Percentiles rank a stretch among this genome's conserved stretches.
phyloP scores from a whole-genome alignment of 1,140 invertebrate species.

The Tachypleus tridentatus region DNA sequence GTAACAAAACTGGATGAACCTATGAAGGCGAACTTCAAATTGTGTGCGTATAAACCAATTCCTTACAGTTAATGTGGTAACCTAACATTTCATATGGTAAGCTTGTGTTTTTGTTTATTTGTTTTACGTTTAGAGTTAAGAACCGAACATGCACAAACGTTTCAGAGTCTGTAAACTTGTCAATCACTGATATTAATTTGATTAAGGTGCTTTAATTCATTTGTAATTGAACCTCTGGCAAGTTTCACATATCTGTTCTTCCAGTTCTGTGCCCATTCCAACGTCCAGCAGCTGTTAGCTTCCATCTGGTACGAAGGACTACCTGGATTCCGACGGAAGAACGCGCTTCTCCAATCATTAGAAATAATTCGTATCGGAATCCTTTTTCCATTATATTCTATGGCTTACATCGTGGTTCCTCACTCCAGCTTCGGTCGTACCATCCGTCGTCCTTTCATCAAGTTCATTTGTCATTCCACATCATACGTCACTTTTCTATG shows the following conservation, averaged over 20 bases:
- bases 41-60: too few species aligned
- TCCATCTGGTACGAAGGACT: conserved; percentile 98
- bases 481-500: conserved; percentile 93
- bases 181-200: too few species aligned
- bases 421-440: conserved; percentile 78
- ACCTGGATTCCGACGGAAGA: conserved; percentile 90
- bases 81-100: too few species aligned
- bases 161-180: too few species aligned
- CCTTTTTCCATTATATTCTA: conserved; percentile 83
- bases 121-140: too few species aligned
- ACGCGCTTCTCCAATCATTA: conserved; percentile 81
- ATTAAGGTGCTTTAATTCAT: too few species aligned
- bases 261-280: conserved; percentile 96
- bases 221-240: too few species aligned
- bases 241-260: not conserved
- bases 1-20: too few species aligned
- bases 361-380: conserved; percentile 88
- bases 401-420: conserved; percentile 85
- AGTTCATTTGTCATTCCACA: conserved; percentile 95
- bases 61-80: too few species aligned
- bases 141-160: too few species aligned
- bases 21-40: too few species aligned
- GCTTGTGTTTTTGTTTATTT: too few species aligned
- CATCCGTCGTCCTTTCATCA: conserved; percentile 94
- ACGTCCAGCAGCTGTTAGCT: conserved; percentile 92